A percentile compares a stretch with the other conserved stretches of the same genome.
These are phyloP conservation scores for Halichondria panicea DNA, from an alignment of 37 sponge, comb jelly and placozoan genomes.

Conservation along the genomic window DNA sequence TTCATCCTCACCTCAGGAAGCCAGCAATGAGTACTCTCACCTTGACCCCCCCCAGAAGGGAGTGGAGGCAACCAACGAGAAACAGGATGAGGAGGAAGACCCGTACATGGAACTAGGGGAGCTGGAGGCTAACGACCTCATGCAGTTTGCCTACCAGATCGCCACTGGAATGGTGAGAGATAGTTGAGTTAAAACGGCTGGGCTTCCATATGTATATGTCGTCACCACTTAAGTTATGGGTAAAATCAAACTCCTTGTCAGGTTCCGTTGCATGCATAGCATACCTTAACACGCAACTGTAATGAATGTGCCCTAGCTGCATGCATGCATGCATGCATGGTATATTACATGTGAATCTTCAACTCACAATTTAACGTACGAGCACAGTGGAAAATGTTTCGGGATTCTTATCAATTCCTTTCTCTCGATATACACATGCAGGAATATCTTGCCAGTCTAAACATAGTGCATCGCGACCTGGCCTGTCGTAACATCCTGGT, in stretches of 20 bases:
- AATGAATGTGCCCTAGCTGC: too few relatives aligned
- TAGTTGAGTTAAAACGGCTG: too few relatives aligned
- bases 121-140: constrained; percentile 47
- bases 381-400: not conserved
- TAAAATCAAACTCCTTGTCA: too few relatives aligned
- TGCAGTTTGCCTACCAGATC: constrained; percentile 70
- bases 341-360: too few relatives aligned
- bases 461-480: constrained; percentile 77
- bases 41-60: constrained; percentile 6
- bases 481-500: constrained; percentile 81
- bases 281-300: too few relatives aligned
- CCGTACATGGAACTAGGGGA: constrained; percentile 38
- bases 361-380: not conserved
- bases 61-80: not conserved
- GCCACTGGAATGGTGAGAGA: constrained; percentile 63
- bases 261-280: too few relatives aligned
- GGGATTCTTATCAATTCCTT: not conserved
- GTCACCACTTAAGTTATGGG: too few relatives aligned
- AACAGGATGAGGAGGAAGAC: constrained; percentile 3
- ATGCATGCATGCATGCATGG: too few relatives aligned
- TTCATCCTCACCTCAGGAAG: constrained; percentile 14
- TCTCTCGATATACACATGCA: constrained; percentile 6
- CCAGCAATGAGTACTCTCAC: constrained; percentile 39
- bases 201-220: too few relatives aligned
- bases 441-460: constrained; percentile 58